Conservation (phyloP, 2,797 vertebrate species). For the Orientallactaga sibirica region DNA sequence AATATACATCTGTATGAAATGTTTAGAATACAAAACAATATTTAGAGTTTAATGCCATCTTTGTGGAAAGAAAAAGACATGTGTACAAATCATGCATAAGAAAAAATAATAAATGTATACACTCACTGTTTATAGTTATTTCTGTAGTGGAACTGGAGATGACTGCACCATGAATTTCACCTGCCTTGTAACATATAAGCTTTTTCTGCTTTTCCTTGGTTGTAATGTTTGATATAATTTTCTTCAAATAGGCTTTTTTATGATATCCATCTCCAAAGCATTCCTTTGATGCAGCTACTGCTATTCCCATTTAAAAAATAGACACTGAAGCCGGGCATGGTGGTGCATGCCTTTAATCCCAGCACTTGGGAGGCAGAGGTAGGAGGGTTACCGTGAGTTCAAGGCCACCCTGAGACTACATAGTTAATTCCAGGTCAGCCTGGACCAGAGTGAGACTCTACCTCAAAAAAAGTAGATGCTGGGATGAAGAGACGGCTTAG, state of each 20-base stretch:
- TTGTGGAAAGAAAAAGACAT: slow-evolving; percentile 79
- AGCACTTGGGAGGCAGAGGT: too few relatives aligned
- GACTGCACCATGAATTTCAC: slow-evolving; percentile 45
- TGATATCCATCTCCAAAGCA: neutral
- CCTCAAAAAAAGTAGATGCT: too few relatives aligned
- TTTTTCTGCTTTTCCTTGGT: neutral
- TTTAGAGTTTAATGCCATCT: slow-evolving; percentile 76
- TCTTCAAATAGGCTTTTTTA: slow-evolving; percentile 35
- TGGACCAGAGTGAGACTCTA: too few relatives aligned
- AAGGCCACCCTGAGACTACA: too few relatives aligned
- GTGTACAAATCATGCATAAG: slow-evolving; percentile 78
- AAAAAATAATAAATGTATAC: slow-evolving; percentile 78
- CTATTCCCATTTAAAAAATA: neutral
- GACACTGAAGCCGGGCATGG: too few relatives aligned
- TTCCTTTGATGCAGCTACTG: neutral
- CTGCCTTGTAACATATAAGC: slow-evolving; percentile 37
- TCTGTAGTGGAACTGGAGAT: slow-evolving; percentile 44
- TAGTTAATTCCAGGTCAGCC: too few relatives aligned
- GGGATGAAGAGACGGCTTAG: too few relatives aligned
- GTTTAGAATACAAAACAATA: slow-evolving; percentile 79
- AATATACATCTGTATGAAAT: slow-evolving; percentile 83
- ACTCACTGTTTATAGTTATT: slow-evolving; percentile 52
- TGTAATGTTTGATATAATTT: slow-evolving; percentile 25
- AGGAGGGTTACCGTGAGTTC: too few relatives aligned
- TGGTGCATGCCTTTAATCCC: too few relatives aligned